These are phyloP conservation scores for Sitta europaea DNA, from an alignment of 2,113 vertebrate genomes.

Conservation along the genomic window DNA sequence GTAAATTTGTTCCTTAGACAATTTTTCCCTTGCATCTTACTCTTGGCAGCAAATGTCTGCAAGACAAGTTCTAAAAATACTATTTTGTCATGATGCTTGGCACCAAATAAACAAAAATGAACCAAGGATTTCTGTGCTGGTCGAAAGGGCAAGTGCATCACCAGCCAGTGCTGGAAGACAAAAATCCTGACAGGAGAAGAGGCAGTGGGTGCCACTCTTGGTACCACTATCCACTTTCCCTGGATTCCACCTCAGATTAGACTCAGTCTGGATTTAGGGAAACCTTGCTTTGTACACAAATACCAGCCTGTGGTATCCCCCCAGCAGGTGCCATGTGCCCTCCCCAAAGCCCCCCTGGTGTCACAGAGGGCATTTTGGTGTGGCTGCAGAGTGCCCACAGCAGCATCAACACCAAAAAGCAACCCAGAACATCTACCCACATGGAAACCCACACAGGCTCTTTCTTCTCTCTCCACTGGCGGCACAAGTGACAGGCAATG, in stretches of 20 bases:
- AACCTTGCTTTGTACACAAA: neutral
- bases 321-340: neutral
- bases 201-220: neutral
- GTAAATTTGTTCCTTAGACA: neutral
- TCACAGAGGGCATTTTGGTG: neutral
- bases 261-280: neutral
- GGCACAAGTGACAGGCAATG: neutral
- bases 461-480: neutral
- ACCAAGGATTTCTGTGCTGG: neutral
- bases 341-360: neutral
- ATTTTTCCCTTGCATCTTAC: neutral
- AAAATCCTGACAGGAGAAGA: neutral
- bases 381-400: neutral
- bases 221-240: neutral
- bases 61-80: neutral
- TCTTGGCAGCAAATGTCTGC: neutral
- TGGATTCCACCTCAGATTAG: neutral
- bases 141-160: neutral
- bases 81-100: neutral
- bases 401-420: neutral
- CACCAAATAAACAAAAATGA: neutral
- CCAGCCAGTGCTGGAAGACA: neutral
- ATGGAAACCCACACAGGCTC: rapidly evolving
- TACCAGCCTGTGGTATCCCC: neutral
- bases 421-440: neutral